A percentile compares a stretch with the other conserved stretches of the same genome.
Conservation (phyloP, 2,797 vertebrate genomes). For the Cottoperca gobio region DNA sequence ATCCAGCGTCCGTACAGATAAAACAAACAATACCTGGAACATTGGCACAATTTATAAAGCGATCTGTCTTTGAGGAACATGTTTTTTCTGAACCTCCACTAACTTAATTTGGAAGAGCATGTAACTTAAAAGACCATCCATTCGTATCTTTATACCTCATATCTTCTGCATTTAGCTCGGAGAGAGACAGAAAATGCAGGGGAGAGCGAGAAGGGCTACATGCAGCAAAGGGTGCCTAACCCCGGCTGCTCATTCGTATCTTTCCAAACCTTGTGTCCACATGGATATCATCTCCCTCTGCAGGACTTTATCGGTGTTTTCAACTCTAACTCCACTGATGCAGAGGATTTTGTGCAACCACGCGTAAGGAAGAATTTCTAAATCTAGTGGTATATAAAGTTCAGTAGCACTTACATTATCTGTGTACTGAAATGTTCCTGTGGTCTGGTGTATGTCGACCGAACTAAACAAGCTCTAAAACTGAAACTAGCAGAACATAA, state of each 20-base stretch:
- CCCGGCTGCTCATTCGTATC: background rate
- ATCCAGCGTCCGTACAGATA: background rate
- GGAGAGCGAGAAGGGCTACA: too few species aligned
- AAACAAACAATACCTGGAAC: background rate
- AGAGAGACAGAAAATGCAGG: too few species aligned
- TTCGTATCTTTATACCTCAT: too few species aligned
- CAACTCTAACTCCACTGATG: background rate
- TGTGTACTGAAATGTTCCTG: background rate
- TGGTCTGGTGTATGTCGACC: background rate
- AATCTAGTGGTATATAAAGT: slow-evolving; percentile 2
- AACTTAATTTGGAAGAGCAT: background rate
- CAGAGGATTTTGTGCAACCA: background rate
- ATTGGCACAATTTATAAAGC: background rate
- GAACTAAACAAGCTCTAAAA: background rate
- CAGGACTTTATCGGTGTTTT: background rate
- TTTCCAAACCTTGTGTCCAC: background rate
- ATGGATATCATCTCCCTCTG: background rate
- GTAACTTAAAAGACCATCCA: background rate
- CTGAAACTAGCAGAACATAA: background rate
- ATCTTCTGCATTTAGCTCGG: too few species aligned
- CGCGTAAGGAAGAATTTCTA: background rate
- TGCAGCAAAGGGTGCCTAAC: too few species aligned
- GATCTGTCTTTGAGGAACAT: background rate
- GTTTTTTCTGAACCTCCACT: background rate
- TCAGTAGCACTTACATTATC: background rate